Conservation (phyloP, 2,797 vertebrate genomes). For the Anguilla obscura region DNA sequence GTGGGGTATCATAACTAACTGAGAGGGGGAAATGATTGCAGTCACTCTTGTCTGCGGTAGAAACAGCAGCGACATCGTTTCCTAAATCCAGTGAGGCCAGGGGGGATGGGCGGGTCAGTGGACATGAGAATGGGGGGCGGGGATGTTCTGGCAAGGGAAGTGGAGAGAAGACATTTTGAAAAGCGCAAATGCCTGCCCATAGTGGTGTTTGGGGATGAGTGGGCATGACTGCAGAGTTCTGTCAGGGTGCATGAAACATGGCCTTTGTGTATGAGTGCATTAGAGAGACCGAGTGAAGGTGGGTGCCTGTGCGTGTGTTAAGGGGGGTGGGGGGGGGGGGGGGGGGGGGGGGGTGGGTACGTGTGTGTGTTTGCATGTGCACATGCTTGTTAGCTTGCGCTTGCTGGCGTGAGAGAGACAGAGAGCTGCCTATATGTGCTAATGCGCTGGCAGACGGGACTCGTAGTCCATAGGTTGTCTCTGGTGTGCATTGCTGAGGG, state of each 20-base stretch:
- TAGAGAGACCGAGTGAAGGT: not conserved
- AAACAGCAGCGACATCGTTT: constrained; percentile 53
- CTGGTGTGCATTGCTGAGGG: not conserved
- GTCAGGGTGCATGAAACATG: not conserved
- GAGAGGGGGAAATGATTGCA: constrained; percentile 48
- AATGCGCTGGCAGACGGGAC: no score
- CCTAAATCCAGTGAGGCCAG: constrained; percentile 34
- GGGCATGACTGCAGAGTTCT: not conserved
- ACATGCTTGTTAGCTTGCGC: not conserved
- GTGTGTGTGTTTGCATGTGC: not conserved
- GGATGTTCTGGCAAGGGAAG: constrained; percentile 17
- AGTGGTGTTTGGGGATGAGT: constrained; percentile 22
- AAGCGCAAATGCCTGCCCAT: constrained; percentile 3
- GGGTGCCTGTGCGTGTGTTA: not conserved
- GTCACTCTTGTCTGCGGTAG: constrained; percentile 54
- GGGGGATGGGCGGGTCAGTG: not conserved
- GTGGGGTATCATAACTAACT: constrained; percentile 17
- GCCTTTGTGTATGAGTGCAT: not conserved
- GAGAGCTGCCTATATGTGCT: not conserved
- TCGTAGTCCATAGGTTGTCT: not conserved
- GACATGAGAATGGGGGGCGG: not conserved
- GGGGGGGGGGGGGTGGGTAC: not conserved
- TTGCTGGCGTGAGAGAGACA: not conserved
- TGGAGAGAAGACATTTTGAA: constrained; percentile 34
- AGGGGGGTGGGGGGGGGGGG: no score